phyloP scores from a whole-genome alignment of 1,140 invertebrate genomes.

The Watersipora subatra region DNA sequence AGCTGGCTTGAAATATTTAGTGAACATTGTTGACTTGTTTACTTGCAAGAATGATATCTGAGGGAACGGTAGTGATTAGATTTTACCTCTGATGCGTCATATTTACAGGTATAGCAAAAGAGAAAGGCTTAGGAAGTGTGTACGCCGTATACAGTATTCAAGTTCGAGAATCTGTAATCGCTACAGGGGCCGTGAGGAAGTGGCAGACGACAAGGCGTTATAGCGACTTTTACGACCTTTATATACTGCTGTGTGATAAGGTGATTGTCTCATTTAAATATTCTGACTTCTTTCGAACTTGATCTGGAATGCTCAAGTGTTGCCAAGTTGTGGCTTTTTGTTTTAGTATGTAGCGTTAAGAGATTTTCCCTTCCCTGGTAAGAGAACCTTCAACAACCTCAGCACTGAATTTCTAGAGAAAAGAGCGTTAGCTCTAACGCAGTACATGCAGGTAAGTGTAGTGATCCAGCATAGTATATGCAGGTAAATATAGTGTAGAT shows the following conservation, averaged over 20 bases:
- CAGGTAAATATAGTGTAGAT: background rate
- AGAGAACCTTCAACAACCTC: constrained; percentile 86
- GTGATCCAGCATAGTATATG: background rate
- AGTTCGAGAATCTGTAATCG: constrained; percentile 52
- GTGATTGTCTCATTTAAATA: constrained; percentile 46
- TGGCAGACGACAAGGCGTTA: constrained; percentile 54
- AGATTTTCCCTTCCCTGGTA: constrained; percentile 71
- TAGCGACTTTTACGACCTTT: constrained; percentile 79
- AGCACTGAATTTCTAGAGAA: constrained; percentile 71
- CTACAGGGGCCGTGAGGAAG: constrained; percentile 51
- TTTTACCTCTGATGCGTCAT: no score
- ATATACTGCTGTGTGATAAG: constrained; percentile 44
- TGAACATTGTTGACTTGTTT: no score
- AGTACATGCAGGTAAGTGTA: constrained; percentile 53
- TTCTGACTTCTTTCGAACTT: background rate
- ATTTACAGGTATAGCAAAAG: no score
- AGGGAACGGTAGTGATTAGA: no score
- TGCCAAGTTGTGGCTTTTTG: constrained; percentile 14
- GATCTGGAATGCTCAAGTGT: no score
- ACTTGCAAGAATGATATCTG: no score
- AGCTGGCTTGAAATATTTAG: no score
- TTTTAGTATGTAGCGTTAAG: constrained; percentile 62
- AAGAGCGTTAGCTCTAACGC: constrained; percentile 68
- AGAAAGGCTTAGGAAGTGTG: no score
- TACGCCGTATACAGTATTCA: constrained; percentile 80